Base-by-base conservation (phyloP, 2,888 invertebrate species). In the Lottia scabra region DNA sequence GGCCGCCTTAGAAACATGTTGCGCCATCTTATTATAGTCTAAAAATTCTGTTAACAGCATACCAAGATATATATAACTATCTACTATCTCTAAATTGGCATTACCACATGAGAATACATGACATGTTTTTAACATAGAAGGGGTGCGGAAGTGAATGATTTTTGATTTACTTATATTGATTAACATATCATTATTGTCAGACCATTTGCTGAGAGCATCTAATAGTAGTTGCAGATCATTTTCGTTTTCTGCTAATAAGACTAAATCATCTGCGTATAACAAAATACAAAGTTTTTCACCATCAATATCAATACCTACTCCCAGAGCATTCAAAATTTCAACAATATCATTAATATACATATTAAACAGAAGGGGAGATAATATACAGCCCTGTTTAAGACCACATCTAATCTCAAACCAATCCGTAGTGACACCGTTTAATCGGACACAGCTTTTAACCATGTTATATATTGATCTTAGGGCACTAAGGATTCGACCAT, bases 361-460 rank as follows among this genome's bases (percentile, higher is more conserved):
- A 63, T 76, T 75, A 65, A 76, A 76, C 26, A 78, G 43, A 5
- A 76, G n/a, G 19, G 75, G 76, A 13, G 78, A 78, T 12, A 78
- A 66, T 13, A 72, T 27, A 72, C 76, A 78, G 10, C 67, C 67
- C 67, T 67, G 67, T 67, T 67, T 67, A n/a, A 67, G 46, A 67
- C 43, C 67, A 45, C 46, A 45, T 26, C 44, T 38, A 44, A 67
- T 48, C 16, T 15, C 48, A 48, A 48, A 48, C 48, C 48, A 48
- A 16, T 48, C 13, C 6, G 48, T 15, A 48, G 48, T 48, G 19
- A 48, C n/a, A 48, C 48, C 48, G 19, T 6, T 48, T 13, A 48
- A n/a, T n/a, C n/a, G n/a, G n/a, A n/a, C n/a, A n/a, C n/a, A 4
- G 30, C 30, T 10, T 19, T 67, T 67, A 15, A 67, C 46, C n/a